Base-by-base conservation (phyloP, 2,888 invertebrate genomes). In the Lasioglossum figueresi region DNA sequence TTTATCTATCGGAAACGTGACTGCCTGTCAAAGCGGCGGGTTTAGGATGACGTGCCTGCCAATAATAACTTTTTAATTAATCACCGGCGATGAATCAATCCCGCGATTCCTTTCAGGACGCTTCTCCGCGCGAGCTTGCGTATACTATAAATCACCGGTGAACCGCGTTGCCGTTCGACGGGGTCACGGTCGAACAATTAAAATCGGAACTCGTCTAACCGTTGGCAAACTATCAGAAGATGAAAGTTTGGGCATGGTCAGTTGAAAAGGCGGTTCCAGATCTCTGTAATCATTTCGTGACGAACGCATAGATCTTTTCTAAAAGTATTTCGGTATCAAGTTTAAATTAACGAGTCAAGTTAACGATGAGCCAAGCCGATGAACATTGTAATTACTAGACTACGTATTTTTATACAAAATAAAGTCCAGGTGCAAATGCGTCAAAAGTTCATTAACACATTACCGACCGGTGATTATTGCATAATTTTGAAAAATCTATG, bases 31-130 rank as follows among this genome's bases (percentile, higher is more conserved):
- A 40, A 31, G 63, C 40, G 48, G 56, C 37, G n/a, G 63, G 27
- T 31, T 40, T 52, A n/a, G 6, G 43, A 16, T 5, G 66, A 23
- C 43, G 19, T 56, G 71, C 23, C 70, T 34, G 52, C 59, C 52
- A 31, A 27, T 71, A 66, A 70, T 63, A 78, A 82, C 63, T 43
- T 37, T n/a, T 6, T 45, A 37, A 52, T 63, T 63, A 82, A 84
- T 82, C 78, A 52, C 52, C 12, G 37, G 4, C 19, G 34, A 10
- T 79, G 27, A 31, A n/a, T 34, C 70, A 14, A 52, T 52, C 76
- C 34, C 31, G 34, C 34, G 66, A 66, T 6, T 52, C 66, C 66
- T 66, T 66, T 19, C 66, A 34, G 23, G 66, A 66, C 4, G 34
- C 19, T 34, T 23, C 34, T 19, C 63, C 31, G 63, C 2, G 16